These are phyloP conservation scores for Ctenosaura bakeri DNA, from an alignment of 2,797 vertebrate genomes.

Conservation along the genomic window DNA sequence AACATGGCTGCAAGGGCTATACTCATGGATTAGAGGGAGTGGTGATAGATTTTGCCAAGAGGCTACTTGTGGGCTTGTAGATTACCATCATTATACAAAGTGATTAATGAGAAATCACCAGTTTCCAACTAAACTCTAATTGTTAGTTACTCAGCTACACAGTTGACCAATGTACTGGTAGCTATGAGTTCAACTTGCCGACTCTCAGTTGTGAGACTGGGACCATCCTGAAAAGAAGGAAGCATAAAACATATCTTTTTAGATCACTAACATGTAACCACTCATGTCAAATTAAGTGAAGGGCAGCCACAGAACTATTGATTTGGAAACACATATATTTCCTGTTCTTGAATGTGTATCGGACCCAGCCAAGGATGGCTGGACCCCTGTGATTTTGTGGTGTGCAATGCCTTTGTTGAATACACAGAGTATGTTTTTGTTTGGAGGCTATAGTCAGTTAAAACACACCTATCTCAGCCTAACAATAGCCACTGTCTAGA, in stretches of 20 bases:
- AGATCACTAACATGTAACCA: neutral
- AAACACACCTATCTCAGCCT: neutral
- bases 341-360: neutral
- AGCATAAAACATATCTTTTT: neutral
- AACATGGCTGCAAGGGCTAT: too few relatives aligned
- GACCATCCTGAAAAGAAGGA: neutral
- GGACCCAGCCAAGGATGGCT: neutral
- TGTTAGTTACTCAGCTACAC: neutral
- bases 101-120: neutral
- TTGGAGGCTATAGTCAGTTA: slow-evolving; percentile 9
- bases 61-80: neutral
- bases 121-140: too few relatives aligned
- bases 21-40: too few relatives aligned
- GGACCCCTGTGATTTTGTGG: neutral
- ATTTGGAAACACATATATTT: neutral
- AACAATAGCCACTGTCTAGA: neutral
- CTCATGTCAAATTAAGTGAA: neutral
- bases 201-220: neutral
- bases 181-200: neutral
- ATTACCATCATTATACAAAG: too few relatives aligned
- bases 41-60: neutral
- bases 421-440: neutral
- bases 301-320: neutral
- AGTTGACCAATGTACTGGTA: neutral
- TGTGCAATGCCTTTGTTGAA: neutral